Percentiles rank a stretch among this genome's conserved stretches.
Evolutionary conservation across 2,888 invertebrate genomes (phyloP).

Genomic region (Nomada ruficornis): DNA sequence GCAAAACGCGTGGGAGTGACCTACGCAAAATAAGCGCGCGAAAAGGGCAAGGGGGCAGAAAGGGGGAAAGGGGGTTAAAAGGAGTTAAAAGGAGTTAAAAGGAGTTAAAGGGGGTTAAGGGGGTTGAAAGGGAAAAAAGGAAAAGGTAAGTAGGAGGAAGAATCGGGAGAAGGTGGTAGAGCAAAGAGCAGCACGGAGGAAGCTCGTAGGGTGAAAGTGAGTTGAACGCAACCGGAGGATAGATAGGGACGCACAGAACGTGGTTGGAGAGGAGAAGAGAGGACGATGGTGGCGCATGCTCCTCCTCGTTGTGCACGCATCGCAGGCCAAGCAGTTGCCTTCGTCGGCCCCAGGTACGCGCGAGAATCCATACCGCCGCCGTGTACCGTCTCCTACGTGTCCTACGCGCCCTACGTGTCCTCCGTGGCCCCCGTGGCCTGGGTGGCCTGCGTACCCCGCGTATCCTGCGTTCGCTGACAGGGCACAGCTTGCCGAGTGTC

Average conservation of each 20-base stretch:
- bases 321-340: conserved; percentile 54
- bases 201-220: conserved; percentile 2
- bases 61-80: no score
- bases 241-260: conserved; percentile 9
- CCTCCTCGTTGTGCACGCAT: conserved; percentile 66
- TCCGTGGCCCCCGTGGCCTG: no score
- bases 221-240: conserved; percentile 3
- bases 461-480: conserved; percentile 10
- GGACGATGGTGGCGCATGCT: conserved; percentile 75
- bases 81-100: no score
- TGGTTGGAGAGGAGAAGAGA: conserved; percentile 6
- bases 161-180: not conserved
- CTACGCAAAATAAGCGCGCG: no score
- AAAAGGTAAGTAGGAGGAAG: no score
- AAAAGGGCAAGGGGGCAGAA: no score
- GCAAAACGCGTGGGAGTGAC: no score
- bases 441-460: not conserved
- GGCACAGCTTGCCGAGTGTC: not conserved
- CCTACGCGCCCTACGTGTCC: no score
- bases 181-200: not conserved
- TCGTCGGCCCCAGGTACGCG: conserved; percentile 62
- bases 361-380: conserved; percentile 73
- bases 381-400: conserved; percentile 32
- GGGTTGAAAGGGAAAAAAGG: not conserved
- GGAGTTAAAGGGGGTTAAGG: not conserved